Evolutionary conservation across 1,140 invertebrate genomes (phyloP).

Genomic region (Sarcophaga bullata): DNA sequence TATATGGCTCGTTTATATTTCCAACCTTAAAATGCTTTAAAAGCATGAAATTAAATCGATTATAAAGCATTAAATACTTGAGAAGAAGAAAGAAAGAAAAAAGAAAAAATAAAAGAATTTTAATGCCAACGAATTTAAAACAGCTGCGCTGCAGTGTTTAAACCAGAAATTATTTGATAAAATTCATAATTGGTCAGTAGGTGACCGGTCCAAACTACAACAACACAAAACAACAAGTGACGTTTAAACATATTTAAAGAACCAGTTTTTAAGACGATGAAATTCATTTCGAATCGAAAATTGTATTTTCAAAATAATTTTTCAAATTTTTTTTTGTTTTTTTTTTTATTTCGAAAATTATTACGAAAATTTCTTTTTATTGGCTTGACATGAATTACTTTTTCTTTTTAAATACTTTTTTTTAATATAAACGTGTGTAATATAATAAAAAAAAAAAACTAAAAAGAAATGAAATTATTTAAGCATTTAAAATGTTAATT

Average conservation of each 20-base stretch:
- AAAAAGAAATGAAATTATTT: not conserved
- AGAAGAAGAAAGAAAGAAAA: not conserved
- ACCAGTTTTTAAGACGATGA: not conserved
- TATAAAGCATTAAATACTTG: not conserved
- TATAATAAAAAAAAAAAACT: not conserved
- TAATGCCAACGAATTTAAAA: not conserved
- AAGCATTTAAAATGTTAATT: not conserved
- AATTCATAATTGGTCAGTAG: conserved; percentile 13
- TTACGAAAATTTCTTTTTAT: too few species aligned
- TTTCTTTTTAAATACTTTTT: too few species aligned
- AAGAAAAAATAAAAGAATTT: not conserved
- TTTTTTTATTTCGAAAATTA: too few species aligned
- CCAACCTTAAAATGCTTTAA: too few species aligned
- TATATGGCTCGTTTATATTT: too few species aligned
- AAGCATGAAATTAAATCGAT: not conserved
- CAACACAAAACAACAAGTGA: not conserved
- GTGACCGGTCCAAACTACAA: not conserved
- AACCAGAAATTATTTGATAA: not conserved
- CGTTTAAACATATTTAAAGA: not conserved
- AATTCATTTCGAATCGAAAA: too few species aligned
- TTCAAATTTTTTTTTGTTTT: too few species aligned
- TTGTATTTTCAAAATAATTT: too few species aligned
- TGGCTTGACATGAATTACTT: too few species aligned
- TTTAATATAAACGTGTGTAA: too few species aligned
- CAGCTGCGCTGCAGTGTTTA: not conserved